Evolutionary conservation across 2,888 invertebrate species (phyloP).

Genomic region (Muschampia plurimacula): DNA sequence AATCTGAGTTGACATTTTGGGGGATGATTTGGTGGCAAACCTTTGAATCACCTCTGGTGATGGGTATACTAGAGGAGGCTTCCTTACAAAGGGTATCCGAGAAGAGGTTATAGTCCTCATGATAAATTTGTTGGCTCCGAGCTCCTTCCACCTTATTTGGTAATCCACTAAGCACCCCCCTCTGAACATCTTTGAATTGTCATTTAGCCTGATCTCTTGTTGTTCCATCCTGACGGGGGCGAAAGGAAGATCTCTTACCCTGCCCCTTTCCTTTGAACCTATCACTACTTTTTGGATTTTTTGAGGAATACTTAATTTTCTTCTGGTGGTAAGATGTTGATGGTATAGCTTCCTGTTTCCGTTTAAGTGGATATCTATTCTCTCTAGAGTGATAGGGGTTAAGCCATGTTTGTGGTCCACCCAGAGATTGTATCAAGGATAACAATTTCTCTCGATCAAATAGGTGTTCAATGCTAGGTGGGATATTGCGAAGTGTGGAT

Average conservation of each 20-base stretch:
- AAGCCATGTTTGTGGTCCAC: not conserved
- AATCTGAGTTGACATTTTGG: not conserved
- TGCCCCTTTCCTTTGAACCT: not conserved
- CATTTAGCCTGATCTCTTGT: not conserved
- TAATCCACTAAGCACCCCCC: not conserved
- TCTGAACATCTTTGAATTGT: not conserved
- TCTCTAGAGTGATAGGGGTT: not conserved
- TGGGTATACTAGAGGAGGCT: not conserved
- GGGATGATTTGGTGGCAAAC: not conserved
- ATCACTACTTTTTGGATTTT: not conserved
- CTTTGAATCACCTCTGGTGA: not conserved
- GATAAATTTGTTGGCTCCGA: not conserved
- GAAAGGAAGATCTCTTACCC: not conserved
- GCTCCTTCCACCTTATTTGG: not conserved
- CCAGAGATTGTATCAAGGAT: not conserved
- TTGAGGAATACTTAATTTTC: too few relatives aligned
- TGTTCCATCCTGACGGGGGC: not conserved
- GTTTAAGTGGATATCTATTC: not conserved
- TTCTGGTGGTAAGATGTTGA: not conserved
- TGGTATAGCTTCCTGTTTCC: not conserved
- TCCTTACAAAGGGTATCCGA: conserved; percentile 1
- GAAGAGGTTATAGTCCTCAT: not conserved
- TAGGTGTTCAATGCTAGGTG: not conserved
- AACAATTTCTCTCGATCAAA: not conserved
- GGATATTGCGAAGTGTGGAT: not conserved